phyloP scores from a whole-genome alignment of 2,888 invertebrate genomes.

The Abscondita cerata region DNA sequence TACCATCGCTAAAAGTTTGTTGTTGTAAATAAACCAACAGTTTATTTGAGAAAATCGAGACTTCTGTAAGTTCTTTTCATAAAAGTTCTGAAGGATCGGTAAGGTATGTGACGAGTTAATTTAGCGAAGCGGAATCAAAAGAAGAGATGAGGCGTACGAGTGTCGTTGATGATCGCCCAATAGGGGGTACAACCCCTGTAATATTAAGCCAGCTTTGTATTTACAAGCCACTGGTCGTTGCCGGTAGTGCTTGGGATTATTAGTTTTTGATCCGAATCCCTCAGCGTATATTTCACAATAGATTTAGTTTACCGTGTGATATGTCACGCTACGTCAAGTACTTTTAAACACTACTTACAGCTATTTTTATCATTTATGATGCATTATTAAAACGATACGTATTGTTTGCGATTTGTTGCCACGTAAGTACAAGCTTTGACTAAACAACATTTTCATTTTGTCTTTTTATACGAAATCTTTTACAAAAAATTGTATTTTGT shows the following conservation, averaged over 20 bases:
- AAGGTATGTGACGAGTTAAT: conserved; percentile 37
- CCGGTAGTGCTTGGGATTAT: conserved; percentile 39
- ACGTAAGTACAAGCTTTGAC: too few species aligned
- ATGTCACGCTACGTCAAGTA: conserved; percentile 39
- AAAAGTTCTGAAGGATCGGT: conserved; percentile 24
- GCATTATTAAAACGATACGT: conserved; percentile 28
- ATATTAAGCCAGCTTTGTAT: conserved; percentile 40
- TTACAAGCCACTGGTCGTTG: conserved; percentile 41
- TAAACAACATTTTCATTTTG: too few species aligned
- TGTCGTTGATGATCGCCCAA: conserved; percentile 34
- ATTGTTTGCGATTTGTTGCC: conserved; percentile 13
- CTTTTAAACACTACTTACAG: conserved; percentile 26
- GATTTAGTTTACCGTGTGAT: conserved; percentile 41
- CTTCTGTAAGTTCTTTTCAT: conserved; percentile 19
- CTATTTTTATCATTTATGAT: conserved; percentile 17
- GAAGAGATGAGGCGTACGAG: conserved; percentile 36
- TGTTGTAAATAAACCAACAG: conserved; percentile 12
- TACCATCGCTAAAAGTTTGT: too few species aligned
- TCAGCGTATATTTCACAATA: conserved; percentile 35
- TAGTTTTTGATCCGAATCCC: conserved; percentile 42
- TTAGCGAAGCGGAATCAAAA: conserved; percentile 36
- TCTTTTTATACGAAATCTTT: too few species aligned
- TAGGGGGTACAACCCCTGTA: conserved; percentile 30
- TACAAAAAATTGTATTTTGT: too few species aligned
- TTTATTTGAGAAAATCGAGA: conserved; percentile 25